These are phyloP conservation scores for Trachymyrmex septentrionalis DNA, from an alignment of 1,140 invertebrate genomes.

Conservation along the genomic window DNA sequence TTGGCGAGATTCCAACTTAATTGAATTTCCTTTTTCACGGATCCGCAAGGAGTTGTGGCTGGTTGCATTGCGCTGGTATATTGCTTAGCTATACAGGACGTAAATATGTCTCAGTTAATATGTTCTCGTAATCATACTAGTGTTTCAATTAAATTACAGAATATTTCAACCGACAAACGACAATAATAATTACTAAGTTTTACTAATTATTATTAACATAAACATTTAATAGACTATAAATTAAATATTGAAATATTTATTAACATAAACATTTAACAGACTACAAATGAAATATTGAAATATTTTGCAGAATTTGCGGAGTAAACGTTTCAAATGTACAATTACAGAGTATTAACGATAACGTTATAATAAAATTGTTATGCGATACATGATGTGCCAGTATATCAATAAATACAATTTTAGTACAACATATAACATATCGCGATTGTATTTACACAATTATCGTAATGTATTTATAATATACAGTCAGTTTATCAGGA, in stretches of 20 bases:
- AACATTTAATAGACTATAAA: conserved; percentile 7
- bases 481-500: background rate
- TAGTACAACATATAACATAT: background rate
- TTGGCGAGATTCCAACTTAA: conserved; percentile 46
- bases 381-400: background rate
- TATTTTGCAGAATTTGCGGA: conserved; percentile 11
- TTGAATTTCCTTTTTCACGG: conserved; percentile 28
- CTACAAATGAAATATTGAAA: conserved; percentile 9
- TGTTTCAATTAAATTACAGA: background rate
- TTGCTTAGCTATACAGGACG: too few relatives aligned
- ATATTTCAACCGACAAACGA: too few relatives aligned
- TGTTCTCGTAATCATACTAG: background rate
- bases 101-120: conserved; percentile 23
- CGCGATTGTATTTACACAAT: background rate
- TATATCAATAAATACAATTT: conserved; percentile 10
- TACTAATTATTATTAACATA: conserved; percentile 15
- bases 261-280: background rate
- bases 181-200: background rate
- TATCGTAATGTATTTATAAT: conserved; percentile 2
- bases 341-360: background rate
- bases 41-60: background rate
- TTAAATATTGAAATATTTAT: conserved; percentile 22
- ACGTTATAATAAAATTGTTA: background rate
- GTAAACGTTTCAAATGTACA: background rate
- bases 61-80: background rate